Conservation (phyloP, 1,140 invertebrate genomes). For the Agrilus planipennis region DNA sequence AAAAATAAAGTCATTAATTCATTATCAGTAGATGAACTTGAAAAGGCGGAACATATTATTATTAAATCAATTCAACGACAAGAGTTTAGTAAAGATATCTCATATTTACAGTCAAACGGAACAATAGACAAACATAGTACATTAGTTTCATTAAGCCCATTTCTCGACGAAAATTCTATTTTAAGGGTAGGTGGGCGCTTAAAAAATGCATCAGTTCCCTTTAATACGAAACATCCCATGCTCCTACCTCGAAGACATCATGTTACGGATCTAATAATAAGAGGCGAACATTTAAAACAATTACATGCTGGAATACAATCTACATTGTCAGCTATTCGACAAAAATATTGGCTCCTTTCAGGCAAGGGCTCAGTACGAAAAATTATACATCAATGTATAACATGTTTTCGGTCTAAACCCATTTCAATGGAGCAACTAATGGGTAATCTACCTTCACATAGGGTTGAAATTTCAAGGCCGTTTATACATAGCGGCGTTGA, state of each 20-base stretch:
- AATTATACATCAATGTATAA: constrained; percentile 14
- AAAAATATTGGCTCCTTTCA: constrained; percentile 19
- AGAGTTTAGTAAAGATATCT: not conserved
- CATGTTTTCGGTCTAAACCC: constrained; percentile 12
- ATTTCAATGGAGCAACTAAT: constrained; percentile 17
- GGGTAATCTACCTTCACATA: constrained; percentile 26
- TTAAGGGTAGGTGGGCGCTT: constrained; percentile 3
- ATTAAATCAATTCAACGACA: not conserved
- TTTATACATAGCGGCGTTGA: constrained; percentile 29
- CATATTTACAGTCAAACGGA: not conserved
- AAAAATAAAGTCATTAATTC: not conserved
- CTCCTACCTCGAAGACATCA: constrained; percentile 10
- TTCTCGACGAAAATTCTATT: constrained; percentile 4
- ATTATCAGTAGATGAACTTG: not conserved
- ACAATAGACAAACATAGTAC: not conserved
- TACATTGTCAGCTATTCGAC: constrained; percentile 8
- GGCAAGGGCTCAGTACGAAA: constrained; percentile 16
- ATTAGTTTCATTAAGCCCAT: constrained; percentile 2
- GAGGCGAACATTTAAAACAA: constrained; percentile 13
- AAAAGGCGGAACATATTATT: not conserved
- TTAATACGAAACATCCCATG: constrained; percentile 7
- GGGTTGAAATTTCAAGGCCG: constrained; percentile 18
- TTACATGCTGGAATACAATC: constrained; percentile 20
- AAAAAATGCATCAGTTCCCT: not conserved
- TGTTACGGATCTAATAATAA: constrained; percentile 12